A percentile compares a stretch with the other conserved stretches of the same genome.
Conservation (phyloP, 2,113 vertebrate species). For the Gobio gobio region DNA sequence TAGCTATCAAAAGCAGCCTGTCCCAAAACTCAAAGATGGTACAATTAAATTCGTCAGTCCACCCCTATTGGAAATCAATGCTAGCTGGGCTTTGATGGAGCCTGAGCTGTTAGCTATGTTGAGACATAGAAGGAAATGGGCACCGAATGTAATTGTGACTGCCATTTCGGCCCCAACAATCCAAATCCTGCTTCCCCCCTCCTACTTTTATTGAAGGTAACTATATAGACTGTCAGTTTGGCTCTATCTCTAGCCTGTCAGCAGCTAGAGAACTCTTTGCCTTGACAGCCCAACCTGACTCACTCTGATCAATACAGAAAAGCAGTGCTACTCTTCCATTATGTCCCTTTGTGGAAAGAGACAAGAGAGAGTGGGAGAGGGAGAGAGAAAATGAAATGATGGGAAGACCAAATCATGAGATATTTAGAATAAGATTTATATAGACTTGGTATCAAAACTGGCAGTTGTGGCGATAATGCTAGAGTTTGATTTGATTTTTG, state of each 20-base stretch:
- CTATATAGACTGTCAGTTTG: slow-evolving; percentile 19
- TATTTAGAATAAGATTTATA: slow-evolving; percentile 21
- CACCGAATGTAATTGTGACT: slow-evolving; percentile 28
- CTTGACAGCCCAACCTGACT: slow-evolving; percentile 37
- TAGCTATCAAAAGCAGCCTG: slow-evolving; percentile 39
- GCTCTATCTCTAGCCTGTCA: slow-evolving; percentile 22
- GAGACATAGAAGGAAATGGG: slow-evolving; percentile 16
- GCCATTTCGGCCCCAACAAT: slow-evolving; percentile 15
- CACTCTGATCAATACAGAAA: slow-evolving; percentile 39
- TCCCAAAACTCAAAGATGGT: slow-evolving; percentile 25
- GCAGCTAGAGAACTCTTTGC: slow-evolving; percentile 1
- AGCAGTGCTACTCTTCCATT: slow-evolving; percentile 27
- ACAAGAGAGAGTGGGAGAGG: background rate
- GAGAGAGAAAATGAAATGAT: background rate
- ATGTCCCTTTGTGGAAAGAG: background rate
- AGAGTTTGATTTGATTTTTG: background rate
- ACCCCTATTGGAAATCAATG: slow-evolving; percentile 53
- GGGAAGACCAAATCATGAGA: background rate
- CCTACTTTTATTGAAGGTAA: slow-evolving; percentile 13
- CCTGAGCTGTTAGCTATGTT: slow-evolving; percentile 16
- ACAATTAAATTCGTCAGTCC: slow-evolving; percentile 43
- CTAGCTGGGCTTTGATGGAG: slow-evolving; percentile 35
- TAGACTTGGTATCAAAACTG: background rate
- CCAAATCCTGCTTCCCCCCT: slow-evolving; percentile 28
- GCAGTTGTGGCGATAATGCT: background rate